Evolutionary conservation across 2,797 vertebrate species (phyloP).

Genomic region (Catamblyrhynchus diadema): DNA sequence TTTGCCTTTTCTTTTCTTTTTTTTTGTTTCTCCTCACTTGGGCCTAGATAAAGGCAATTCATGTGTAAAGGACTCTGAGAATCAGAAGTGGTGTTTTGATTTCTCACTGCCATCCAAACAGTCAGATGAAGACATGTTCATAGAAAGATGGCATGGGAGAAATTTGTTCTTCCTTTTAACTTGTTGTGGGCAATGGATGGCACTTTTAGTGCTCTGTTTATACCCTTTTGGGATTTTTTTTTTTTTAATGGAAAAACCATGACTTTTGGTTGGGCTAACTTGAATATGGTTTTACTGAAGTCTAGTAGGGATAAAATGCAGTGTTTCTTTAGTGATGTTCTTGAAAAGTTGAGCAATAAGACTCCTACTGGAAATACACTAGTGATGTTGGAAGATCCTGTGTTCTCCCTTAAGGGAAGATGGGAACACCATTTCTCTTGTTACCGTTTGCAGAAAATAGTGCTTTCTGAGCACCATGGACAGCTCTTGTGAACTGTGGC

Average conservation of each 20-base stretch:
- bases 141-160: not conserved
- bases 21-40: not conserved
- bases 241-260: not conserved
- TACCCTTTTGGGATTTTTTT: not conserved
- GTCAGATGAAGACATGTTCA: not conserved
- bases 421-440: not conserved
- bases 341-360: not conserved
- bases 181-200: not conserved
- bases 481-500: not conserved
- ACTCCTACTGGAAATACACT: not conserved
- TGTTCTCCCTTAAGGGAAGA: not conserved
- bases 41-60: not conserved
- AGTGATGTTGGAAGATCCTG: not conserved
- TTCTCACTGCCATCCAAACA: not conserved
- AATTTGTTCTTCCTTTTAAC: not conserved
- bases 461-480: not conserved
- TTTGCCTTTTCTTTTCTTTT: not conserved
- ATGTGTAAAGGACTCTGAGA: not conserved
- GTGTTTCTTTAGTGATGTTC: not conserved
- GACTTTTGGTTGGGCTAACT: not conserved
- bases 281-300: not conserved
- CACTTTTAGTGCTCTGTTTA: not conserved
- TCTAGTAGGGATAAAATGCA: not conserved
- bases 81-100: not conserved
- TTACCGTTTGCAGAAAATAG: not conserved